Base-by-base conservation (phyloP, 2,113 vertebrate genomes). In the Euleptes europaea region DNA sequence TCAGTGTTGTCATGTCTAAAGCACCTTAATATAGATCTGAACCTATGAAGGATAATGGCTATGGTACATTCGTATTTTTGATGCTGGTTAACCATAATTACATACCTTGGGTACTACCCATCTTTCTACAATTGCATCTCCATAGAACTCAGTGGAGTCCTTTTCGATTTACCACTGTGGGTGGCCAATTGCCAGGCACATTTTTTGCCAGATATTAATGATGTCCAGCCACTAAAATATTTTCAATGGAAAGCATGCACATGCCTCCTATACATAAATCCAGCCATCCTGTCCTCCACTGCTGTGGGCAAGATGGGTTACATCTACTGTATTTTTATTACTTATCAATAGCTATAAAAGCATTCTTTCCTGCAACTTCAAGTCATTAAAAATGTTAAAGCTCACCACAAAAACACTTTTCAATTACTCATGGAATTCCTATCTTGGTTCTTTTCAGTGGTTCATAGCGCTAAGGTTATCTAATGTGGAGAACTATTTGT, bases 401-500 rank as follows among this genome's bases (percentile, higher is more conserved):
- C 82, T 93, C 78, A 89, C 60, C 75, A 54, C 84, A 88, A 76
- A 94, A 94, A 81, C 79, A 92, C 66, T 93, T 89, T 40, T 90
- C 85, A 78, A 83, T 73, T 78, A 84, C 28, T 79, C 71, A 80
- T 42, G 83, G 71, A 89, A 40, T 90, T 91, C 86, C 89, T 90
- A 92, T 85, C 54, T 83, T 92, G 91, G 88, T 84, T 87, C 78
- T 84, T 93, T 93, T 92, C 94, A 92, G 92, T 94, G 77, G 88
- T 86, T 90, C 84, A 88, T 95, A 91, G 94, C 80, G 89, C 89
- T 86, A 94, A 92, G 85, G 94, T 93, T 94, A 93, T 88, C 88
- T 65, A 87, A 91, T 92, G 91, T 91, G 92, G 94, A 94, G 78
- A 92, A 90, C 92, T 19, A 93, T 95, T 94, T 96, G 91, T 96